Evolutionary conservation across 2,888 invertebrate genomes (phyloP).

Genomic region (Macrosiphum euphorbiae): DNA sequence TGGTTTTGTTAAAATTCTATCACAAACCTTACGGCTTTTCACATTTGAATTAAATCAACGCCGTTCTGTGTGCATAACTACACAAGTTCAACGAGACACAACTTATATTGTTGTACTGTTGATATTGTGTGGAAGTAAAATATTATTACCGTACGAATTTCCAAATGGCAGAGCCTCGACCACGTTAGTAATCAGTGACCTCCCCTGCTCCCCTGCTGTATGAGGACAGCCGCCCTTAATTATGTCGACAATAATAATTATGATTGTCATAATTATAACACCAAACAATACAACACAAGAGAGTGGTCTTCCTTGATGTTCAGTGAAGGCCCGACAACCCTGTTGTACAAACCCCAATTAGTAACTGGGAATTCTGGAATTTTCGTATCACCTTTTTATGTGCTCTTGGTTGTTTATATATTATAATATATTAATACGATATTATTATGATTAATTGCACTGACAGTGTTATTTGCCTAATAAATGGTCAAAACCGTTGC

Average conservation of each 20-base stretch:
- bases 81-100: not conserved
- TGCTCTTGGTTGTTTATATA: not conserved
- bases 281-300: not conserved
- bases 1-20: not conserved
- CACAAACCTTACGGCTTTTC: not conserved
- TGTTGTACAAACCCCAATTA: constrained; percentile 17
- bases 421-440: not conserved
- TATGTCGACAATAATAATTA: constrained; percentile 18
- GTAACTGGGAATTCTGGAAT: not conserved
- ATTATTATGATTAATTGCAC: not conserved
- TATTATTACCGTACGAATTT: not conserved
- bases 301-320: not conserved
- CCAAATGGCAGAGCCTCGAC: not conserved
- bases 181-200: not conserved
- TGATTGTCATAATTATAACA: not conserved
- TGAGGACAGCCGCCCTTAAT: not conserved
- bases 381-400: not conserved
- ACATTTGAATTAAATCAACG: not conserved
- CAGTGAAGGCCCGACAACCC: not conserved
- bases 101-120: not conserved
- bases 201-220: not conserved
- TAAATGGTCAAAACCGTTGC: not conserved
- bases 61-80: not conserved
- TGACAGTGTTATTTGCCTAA: not conserved
- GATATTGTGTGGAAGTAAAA: not conserved